Evolutionary conservation across 2,888 invertebrate genomes (phyloP).

Genomic region (Tuta absoluta): DNA sequence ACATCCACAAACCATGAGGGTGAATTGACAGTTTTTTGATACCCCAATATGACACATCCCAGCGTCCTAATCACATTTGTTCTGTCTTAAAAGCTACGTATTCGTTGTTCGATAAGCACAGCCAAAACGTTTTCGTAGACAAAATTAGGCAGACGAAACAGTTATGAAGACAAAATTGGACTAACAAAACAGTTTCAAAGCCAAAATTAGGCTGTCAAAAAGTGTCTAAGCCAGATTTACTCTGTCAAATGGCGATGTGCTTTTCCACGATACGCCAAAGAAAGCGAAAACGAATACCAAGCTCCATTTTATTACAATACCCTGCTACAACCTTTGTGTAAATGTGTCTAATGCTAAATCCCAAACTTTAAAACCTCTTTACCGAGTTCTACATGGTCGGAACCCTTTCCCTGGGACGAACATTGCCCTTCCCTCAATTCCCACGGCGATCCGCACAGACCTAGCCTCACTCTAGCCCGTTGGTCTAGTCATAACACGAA

Average conservation of each 20-base stretch:
- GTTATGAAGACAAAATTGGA: background rate
- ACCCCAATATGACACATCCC: conserved; percentile 34
- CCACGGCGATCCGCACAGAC: conserved; percentile 29
- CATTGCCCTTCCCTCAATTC: too few species aligned
- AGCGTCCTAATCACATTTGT: background rate
- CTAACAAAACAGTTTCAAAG: background rate
- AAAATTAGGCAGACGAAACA: too few species aligned
- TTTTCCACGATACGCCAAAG: background rate
- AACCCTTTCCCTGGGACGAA: background rate
- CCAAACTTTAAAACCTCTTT: background rate
- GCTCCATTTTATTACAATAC: background rate
- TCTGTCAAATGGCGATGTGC: background rate
- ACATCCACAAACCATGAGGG: conserved; percentile 94
- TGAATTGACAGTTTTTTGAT: conserved; percentile 81
- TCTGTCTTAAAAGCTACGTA: background rate
- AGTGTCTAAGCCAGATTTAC: background rate
- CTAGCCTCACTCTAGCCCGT: conserved; percentile 32
- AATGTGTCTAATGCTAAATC: background rate
- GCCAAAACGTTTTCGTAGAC: background rate
- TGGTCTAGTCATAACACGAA: conserved; percentile 28
- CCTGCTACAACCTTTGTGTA: background rate
- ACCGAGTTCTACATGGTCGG: background rate
- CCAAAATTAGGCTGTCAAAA: background rate
- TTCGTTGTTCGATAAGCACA: background rate
- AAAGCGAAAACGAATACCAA: background rate